phyloP scores from a whole-genome alignment of 2,113 vertebrate species.

The Misgurnus anguillicaudatus region DNA sequence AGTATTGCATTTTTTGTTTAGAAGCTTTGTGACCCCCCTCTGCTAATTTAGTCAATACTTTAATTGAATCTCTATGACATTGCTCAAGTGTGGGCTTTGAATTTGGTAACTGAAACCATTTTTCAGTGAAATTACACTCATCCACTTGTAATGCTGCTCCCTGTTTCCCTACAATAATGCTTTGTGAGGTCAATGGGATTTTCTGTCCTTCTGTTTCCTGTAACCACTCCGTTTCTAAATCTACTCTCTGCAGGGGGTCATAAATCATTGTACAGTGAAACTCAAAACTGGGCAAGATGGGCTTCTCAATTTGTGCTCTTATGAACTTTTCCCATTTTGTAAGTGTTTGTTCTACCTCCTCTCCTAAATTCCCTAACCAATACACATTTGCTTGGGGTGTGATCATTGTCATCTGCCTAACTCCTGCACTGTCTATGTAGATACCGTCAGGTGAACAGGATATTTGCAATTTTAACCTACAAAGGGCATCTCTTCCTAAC shows the following conservation, averaged over 20 bases:
- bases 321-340: not conserved
- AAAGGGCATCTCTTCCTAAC: not conserved
- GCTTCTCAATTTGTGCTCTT: not conserved
- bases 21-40: no score
- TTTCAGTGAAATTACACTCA: not conserved
- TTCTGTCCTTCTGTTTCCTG: not conserved
- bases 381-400: not conserved
- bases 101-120: not conserved
- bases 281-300: not conserved
- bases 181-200: not conserved
- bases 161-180: not conserved
- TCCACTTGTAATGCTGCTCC: not conserved
- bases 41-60: not conserved
- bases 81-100: not conserved
- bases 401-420: not conserved
- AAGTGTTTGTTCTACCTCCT: not conserved
- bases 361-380: not conserved
- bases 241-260: not conserved
- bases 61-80: not conserved
- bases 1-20: not conserved
- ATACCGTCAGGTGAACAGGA: not conserved
- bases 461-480: not conserved
- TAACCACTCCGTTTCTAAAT: not conserved
- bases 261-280: not conserved
- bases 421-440: not conserved